Conservation (phyloP, 2,797 vertebrate species). For the Spinus pinus region DNA sequence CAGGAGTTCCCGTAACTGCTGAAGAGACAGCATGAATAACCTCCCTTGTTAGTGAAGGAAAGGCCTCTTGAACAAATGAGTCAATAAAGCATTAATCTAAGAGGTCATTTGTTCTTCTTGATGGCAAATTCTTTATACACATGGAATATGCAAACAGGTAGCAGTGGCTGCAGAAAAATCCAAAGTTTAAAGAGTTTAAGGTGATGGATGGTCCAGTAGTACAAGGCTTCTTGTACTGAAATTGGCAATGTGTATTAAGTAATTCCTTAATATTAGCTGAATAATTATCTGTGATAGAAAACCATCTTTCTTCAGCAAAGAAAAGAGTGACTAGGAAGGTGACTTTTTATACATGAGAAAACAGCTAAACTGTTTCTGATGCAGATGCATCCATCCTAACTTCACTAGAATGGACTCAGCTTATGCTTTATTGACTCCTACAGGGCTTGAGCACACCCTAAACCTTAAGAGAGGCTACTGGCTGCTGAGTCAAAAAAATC, state of each 20-base stretch:
- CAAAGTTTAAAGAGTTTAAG: neutral
- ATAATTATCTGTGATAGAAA: neutral
- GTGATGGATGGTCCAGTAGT: neutral
- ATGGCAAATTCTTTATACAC: neutral
- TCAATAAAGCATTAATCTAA: neutral
- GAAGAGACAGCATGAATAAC: neutral
- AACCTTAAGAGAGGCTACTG: neutral
- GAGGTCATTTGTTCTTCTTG: neutral
- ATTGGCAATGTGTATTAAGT: neutral
- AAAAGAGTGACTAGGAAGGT: neutral
- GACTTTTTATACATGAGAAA: neutral
- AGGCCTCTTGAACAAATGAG: neutral
- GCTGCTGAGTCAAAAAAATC: neutral
- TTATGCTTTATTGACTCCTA: neutral
- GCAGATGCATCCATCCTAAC: neutral
- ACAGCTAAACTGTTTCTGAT: neutral
- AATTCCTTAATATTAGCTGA: neutral
- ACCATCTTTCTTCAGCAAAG: neutral
- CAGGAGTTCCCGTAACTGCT: neutral
- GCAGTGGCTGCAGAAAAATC: neutral
- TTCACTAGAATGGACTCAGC: neutral
- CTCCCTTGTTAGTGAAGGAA: neutral
- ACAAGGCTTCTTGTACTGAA: neutral
- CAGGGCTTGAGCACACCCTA: neutral
- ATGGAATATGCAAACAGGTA: neutral